These are phyloP conservation scores for Xiphophorus hellerii DNA, from an alignment of 2,113 vertebrate genomes.

Conservation along the genomic window DNA sequence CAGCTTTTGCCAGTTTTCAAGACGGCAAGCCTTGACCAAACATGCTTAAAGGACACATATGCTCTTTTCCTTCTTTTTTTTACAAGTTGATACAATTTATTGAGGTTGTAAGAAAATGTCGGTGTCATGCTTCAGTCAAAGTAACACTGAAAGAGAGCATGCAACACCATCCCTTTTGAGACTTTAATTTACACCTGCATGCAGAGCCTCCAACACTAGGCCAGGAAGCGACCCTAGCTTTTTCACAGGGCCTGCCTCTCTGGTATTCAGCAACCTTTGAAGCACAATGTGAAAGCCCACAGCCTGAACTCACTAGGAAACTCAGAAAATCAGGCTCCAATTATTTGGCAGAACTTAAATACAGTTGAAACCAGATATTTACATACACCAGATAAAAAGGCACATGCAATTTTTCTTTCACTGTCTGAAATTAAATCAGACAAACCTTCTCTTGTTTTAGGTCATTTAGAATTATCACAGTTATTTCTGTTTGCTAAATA, in stretches of 20 bases:
- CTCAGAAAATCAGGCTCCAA: neutral
- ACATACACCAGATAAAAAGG: too few species aligned
- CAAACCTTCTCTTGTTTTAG: too few species aligned
- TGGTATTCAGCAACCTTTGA: neutral
- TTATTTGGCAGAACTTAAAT: too few species aligned
- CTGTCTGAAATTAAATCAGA: too few species aligned
- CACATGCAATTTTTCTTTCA: too few species aligned
- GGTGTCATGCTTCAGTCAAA: neutral
- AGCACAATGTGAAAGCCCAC: neutral
- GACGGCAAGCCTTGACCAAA: conserved; percentile 4
- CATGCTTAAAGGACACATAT: neutral
- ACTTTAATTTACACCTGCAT: neutral
- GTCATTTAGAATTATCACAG: too few species aligned
- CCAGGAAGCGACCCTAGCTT: neutral
- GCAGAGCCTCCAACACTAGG: neutral
- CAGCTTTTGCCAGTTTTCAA: neutral
- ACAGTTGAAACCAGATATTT: too few species aligned
- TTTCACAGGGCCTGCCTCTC: conserved; percentile 1
- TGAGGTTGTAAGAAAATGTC: neutral
- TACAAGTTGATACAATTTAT: neutral
- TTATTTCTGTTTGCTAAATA: too few species aligned
- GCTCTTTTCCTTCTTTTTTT: neutral
- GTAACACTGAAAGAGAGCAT: neutral
- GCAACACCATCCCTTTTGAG: neutral
- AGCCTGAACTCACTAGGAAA: neutral